Evolutionary conservation across 1,140 invertebrate genomes (phyloP), one percentile per base, ranked within the genome.

Genomic region (Drosophila santomea): DNA sequence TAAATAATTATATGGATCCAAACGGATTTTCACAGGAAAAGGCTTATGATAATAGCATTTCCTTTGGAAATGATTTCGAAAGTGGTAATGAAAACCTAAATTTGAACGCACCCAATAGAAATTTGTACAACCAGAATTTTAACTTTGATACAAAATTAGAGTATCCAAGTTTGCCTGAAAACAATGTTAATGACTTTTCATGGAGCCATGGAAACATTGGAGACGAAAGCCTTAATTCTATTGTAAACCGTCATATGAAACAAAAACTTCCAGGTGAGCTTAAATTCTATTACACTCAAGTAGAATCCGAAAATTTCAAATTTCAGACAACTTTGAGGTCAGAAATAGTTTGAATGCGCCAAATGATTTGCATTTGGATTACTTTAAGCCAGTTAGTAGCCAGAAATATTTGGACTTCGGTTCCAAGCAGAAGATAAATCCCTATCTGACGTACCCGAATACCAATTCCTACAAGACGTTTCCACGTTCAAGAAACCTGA

Each of bases 231-330:
- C 12, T 62, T 10, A 11, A 63, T n/a, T 32, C 10, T 12, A 51
- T 67, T 36, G 12, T 43, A 10, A 67, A 12, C 15, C 14, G 44
- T 3, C 45, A 67, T n/a, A 11, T 63, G 28, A 36, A 32, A 1
- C 28, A 67, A 10, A 51, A n/a, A 15, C 38, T 67, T 10, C 1
- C 35, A 8, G 43, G 64, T 64, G 6, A 51, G 64, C 51, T 28
- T 2, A 14, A 2, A 15, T 12, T 12, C 7, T 23, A 23, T 23
- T 43, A 3, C 38, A 39, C 0, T 8, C 7, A 8, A 2, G 32
- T 10, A 8, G 1, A 32, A 32, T 8, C 28, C 1, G 3, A 8
- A 32, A 10, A 3, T 10, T 3, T 38, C 4, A 32, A 8, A 7
- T 43, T 43, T 25, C 3, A 67, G 64, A 28, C 11, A 28, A 5